phyloP scores from a whole-genome alignment of 1,140 invertebrate species.

The Ylistrum balloti region DNA sequence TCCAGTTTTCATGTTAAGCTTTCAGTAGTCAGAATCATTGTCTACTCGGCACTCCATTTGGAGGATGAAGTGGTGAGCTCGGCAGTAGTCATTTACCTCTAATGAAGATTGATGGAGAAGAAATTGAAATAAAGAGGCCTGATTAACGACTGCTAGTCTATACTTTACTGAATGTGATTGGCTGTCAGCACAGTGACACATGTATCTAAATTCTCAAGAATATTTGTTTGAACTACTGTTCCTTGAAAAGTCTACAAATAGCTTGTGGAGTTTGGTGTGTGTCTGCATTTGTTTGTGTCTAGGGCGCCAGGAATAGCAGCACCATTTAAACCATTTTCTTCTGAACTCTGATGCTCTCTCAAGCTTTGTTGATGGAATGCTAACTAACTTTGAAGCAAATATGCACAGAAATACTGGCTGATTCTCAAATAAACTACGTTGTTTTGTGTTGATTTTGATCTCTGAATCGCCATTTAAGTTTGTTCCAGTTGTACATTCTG shows the following conservation, averaged over 20 bases:
- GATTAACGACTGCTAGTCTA: neutral
- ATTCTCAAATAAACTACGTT: too few species aligned
- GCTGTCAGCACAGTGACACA: conserved; percentile 15
- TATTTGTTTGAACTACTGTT: neutral
- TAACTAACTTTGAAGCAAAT: too few species aligned
- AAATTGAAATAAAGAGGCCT: neutral
- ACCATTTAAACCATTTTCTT: too few species aligned
- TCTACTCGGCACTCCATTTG: neutral
- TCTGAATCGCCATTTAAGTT: too few species aligned
- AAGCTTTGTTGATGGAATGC: too few species aligned
- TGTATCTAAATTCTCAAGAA: neutral
- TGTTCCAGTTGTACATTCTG: too few species aligned
- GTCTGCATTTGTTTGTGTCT: neutral
- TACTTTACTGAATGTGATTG: neutral
- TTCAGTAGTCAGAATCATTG: too few species aligned
- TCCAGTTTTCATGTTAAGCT: too few species aligned
- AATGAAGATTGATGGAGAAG: conserved; percentile 1
- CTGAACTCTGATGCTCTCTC: too few species aligned
- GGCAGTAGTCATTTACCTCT: neutral
- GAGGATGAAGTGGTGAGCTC: neutral
- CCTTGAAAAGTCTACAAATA: conserved; percentile 11
- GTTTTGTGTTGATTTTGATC: too few species aligned
- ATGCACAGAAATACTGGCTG: too few species aligned
- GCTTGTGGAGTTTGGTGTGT: neutral
- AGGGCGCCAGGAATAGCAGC: neutral